phyloP scores from a whole-genome alignment of 2,113 vertebrate genomes.

The Progne subis region DNA sequence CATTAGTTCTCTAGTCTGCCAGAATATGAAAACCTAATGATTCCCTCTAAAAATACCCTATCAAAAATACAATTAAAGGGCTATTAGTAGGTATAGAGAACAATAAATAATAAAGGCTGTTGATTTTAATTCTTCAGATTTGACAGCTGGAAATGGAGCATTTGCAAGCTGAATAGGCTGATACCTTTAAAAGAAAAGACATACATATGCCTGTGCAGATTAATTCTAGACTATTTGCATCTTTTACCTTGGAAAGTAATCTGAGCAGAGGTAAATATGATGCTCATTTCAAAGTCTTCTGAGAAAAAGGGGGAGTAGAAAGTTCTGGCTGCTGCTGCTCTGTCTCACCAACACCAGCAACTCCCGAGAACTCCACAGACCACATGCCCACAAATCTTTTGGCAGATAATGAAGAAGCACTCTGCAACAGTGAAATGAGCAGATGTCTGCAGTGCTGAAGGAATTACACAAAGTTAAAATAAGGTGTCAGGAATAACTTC shows the following conservation, averaged over 20 bases:
- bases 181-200: neutral
- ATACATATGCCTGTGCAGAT: neutral
- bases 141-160: constrained; percentile 43
- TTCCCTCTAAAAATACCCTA: constrained; percentile 45
- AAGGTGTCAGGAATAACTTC: constrained; percentile 10
- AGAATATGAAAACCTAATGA: constrained; percentile 14
- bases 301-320: neutral
- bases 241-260: neutral
- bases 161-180: neutral
- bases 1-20: constrained; percentile 31
- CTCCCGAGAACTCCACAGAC: neutral
- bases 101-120: constrained; percentile 67
- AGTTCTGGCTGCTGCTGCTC: neutral
- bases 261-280: neutral
- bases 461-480: neutral
- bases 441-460: neutral
- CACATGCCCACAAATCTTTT: neutral
- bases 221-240: constrained; percentile 27
- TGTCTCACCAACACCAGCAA: neutral
- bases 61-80: constrained; percentile 61
- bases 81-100: constrained; percentile 60
- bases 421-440: neutral
- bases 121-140: constrained; percentile 66
- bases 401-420: neutral
- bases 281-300: neutral